phyloP scores from a whole-genome alignment of 2,797 vertebrate species.

The Syndactyla subalaris region DNA sequence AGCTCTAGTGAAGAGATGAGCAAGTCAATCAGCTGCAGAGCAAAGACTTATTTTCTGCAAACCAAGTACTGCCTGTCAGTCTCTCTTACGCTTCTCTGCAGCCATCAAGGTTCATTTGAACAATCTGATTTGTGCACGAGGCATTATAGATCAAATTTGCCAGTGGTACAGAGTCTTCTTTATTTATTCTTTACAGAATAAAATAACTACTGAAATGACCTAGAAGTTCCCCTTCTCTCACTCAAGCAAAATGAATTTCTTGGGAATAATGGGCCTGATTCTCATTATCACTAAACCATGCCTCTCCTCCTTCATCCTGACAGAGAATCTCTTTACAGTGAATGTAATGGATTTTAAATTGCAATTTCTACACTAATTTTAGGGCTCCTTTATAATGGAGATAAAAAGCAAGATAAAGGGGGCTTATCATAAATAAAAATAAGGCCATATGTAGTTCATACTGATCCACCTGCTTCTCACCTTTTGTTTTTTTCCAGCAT shows the following conservation, averaged over 20 bases:
- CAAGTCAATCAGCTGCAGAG: conserved; percentile 20
- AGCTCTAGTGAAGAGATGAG: background rate
- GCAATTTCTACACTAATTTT: conserved; percentile 57
- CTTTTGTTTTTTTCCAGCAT: background rate
- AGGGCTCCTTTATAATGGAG: conserved; percentile 35
- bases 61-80: conserved; percentile 7
- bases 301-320: conserved; percentile 37
- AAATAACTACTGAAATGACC: conserved; percentile 55
- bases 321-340: conserved; percentile 18
- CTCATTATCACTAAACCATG: conserved; percentile 45
- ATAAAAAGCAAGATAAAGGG: conserved; percentile 42
- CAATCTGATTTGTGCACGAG: conserved; percentile 49
- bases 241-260: conserved; percentile 54
- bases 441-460: background rate
- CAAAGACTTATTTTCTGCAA: conserved; percentile 40
- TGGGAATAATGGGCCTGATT: conserved; percentile 57
- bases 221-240: conserved; percentile 43
- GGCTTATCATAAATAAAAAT: conserved; percentile 33
- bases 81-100: background rate
- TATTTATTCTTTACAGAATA: conserved; percentile 48
- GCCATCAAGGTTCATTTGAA: conserved; percentile 45
- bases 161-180: conserved; percentile 24
- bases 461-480: background rate
- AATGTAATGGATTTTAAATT: conserved; percentile 49
- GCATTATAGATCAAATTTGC: conserved; percentile 58